Conservation (phyloP, 2,113 vertebrate genomes). For the Myotis davidii region DNA sequence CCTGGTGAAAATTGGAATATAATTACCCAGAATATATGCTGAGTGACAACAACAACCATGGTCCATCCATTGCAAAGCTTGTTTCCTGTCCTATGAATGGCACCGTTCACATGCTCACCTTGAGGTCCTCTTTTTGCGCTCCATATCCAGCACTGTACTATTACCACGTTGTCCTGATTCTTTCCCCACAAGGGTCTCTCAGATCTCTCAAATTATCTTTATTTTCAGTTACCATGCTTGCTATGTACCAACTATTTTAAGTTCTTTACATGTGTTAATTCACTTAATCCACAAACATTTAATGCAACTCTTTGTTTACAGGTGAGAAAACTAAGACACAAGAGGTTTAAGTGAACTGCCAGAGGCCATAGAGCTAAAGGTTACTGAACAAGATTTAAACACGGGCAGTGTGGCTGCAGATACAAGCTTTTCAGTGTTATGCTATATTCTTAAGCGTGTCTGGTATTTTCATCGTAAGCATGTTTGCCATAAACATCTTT, state of each 20-base stretch:
- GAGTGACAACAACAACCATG: background rate
- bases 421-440: background rate
- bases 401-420: background rate
- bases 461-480: background rate
- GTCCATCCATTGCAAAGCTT: background rate
- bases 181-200: background rate
- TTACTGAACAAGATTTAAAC: conserved; percentile 26
- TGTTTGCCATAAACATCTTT: background rate
- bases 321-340: conserved; percentile 5
- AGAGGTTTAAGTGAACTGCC: background rate
- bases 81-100: background rate
- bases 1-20: background rate
- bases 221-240: background rate
- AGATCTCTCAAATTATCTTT: background rate
- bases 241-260: background rate
- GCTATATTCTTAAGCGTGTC: background rate
- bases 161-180: background rate
- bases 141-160: background rate
- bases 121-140: background rate
- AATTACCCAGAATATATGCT: background rate
- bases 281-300: background rate
- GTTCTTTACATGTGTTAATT: background rate
- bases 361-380: background rate
- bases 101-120: background rate
- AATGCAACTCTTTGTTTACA: background rate